These are phyloP conservation scores for Sycobia sp. DNA, from an alignment of 1,140 invertebrate species.

Conservation along the genomic window DNA sequence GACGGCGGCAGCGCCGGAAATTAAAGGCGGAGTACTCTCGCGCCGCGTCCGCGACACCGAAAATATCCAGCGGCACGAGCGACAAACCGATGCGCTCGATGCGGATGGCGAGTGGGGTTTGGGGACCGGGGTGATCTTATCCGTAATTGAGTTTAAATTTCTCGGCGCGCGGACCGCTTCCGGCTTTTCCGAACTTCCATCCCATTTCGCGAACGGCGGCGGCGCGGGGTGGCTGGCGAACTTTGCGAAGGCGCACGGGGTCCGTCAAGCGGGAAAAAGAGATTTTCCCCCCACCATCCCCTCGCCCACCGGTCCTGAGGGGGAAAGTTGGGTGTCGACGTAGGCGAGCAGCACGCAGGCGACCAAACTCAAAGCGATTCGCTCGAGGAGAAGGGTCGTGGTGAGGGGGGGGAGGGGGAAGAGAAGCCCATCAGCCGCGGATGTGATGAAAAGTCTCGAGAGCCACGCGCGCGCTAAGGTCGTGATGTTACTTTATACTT, in stretches of 20 bases:
- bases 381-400: background rate
- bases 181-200: slow-evolving; percentile 32
- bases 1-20: no score
- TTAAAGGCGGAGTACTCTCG: slow-evolving; percentile 18
- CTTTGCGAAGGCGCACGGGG: background rate
- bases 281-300: slow-evolving; percentile 1
- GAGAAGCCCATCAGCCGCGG: slow-evolving; percentile 13
- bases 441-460: slow-evolving; percentile 24
- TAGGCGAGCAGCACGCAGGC: no score
- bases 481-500: slow-evolving; percentile 21
- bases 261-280: slow-evolving; percentile 14
- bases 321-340: slow-evolving; percentile 21
- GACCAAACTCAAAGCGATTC: slow-evolving; percentile 30
- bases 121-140: slow-evolving; percentile 19
- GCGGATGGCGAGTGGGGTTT: no score
- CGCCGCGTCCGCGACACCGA: background rate
- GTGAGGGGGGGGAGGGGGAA: no score
- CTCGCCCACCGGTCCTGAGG: slow-evolving; percentile 18
- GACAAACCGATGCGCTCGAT: no score
- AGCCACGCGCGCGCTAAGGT: background rate
- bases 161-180: slow-evolving; percentile 9
- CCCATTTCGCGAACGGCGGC: slow-evolving; percentile 25
- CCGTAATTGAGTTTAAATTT: slow-evolving; percentile 36
- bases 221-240: no score
- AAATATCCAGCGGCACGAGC: slow-evolving; percentile 7